Evolutionary conservation across 2,797 vertebrate species (phyloP).

Genomic region (Zenarchopterus dispar): DNA sequence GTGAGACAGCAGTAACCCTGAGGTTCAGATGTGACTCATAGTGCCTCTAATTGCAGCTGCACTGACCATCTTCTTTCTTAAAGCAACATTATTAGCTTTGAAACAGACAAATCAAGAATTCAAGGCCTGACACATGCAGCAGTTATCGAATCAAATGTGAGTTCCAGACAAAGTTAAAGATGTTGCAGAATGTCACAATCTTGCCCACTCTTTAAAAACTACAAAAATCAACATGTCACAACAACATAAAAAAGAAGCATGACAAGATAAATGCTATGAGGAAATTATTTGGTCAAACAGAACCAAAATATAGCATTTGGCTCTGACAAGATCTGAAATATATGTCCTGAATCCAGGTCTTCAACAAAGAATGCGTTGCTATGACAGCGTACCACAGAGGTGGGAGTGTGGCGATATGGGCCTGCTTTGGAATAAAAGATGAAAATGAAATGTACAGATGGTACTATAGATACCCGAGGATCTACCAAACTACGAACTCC

Average conservation of each 20-base stretch:
- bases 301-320: neutral
- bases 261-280: neutral
- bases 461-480: neutral
- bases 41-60: too few species aligned
- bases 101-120: neutral
- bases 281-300: neutral
- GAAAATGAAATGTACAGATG: neutral
- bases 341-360: neutral
- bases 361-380: neutral
- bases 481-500: neutral
- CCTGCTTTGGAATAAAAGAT: neutral
- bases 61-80: too few species aligned
- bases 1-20: too few species aligned
- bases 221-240: neutral
- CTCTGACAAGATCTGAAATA: neutral
- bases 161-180: constrained; percentile 3
- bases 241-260: neutral
- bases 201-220: neutral
- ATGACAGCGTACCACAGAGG: neutral
- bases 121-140: neutral
- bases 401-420: neutral
- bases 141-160: constrained; percentile 3
- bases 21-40: too few species aligned
- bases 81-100: neutral
- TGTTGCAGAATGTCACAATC: neutral